Base-by-base conservation (phyloP, 2,888 invertebrate species). In the Orthosia cruda region DNA sequence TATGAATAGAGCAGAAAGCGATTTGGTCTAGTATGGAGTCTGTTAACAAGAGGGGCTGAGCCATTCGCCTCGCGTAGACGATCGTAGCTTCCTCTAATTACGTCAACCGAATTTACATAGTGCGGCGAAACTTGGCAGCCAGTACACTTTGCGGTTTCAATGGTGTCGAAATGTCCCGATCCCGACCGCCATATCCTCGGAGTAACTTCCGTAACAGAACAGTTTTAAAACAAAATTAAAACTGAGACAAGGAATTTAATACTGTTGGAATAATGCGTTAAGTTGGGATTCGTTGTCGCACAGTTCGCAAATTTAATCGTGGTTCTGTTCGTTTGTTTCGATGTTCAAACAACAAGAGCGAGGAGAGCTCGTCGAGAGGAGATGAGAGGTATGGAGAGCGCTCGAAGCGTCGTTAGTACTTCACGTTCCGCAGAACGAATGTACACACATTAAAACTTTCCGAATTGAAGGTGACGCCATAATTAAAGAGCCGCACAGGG, bases 371-470 rank as follows among this genome's bases (percentile, higher is more conserved):
- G 92, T 92, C 88, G 87, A 91, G 91, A 90, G 88, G 90, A 92
- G 90, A 90, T 90, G 92, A 94, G 95, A 93, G 93, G 90, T 83
- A 83, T 87, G 85, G 88, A 95, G 96, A 88, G 93, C 88, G 91
- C 94, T 95, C 90, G 90, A 94, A 93, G 91, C 91, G 89, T 93
- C 93, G 94, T 92, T 91, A 92, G 92, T 89, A 91, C 93, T 93
- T 90, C 87, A 89, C 89, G 87, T 91, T 82, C 89, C 91, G 86
- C 91, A 89, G 89, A 91, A 94, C 93, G 92, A 94, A 94, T 92
- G 94, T 94, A 95, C 94, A 95, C 95, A 95, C 95, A 95, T 96
- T 95, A 94, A 94, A 96, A 95, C 93, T 95, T 95, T 92, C 90
- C 91, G 90, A 94, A 94, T 93, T 93, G 92, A 91, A 94, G 93